These are phyloP conservation scores for Lamellibrachia luymesi DNA, from an alignment of 1,140 invertebrate genomes.

Conservation along the genomic window DNA sequence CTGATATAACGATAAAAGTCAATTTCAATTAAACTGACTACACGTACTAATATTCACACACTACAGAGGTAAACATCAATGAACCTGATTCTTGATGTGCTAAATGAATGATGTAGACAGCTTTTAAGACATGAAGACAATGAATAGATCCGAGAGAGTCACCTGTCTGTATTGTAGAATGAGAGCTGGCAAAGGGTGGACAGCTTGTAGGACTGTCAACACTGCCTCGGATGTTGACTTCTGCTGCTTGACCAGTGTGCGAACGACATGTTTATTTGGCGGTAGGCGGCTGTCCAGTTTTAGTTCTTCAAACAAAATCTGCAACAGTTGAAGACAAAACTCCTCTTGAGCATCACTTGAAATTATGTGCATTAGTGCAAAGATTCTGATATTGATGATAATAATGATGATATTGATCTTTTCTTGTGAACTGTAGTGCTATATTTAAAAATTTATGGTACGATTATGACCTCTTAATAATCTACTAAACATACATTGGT, in stretches of 20 bases:
- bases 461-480: too few species aligned
- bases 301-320: constrained; percentile 62
- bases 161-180: constrained; percentile 61
- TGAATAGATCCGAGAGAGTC: background rate
- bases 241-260: constrained; percentile 56
- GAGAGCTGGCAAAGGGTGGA: constrained; percentile 61
- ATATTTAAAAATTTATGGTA: too few species aligned
- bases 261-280: constrained; percentile 50
- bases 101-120: too few species aligned
- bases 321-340: background rate
- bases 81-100: too few species aligned
- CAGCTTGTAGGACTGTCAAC: constrained; percentile 54
- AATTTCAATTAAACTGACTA: too few species aligned
- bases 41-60: too few species aligned
- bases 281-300: constrained; percentile 58
- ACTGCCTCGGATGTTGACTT: constrained; percentile 64
- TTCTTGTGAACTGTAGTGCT: too few species aligned
- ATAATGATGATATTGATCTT: too few species aligned
- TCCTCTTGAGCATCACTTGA: background rate
- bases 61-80: too few species aligned
- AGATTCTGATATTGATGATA: background rate
- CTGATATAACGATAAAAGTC: too few species aligned
- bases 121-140: too few species aligned
- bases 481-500: too few species aligned
- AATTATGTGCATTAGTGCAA: background rate